Conservation (phyloP, 1,140 invertebrate genomes). For the Procambarus virginalis region DNA sequence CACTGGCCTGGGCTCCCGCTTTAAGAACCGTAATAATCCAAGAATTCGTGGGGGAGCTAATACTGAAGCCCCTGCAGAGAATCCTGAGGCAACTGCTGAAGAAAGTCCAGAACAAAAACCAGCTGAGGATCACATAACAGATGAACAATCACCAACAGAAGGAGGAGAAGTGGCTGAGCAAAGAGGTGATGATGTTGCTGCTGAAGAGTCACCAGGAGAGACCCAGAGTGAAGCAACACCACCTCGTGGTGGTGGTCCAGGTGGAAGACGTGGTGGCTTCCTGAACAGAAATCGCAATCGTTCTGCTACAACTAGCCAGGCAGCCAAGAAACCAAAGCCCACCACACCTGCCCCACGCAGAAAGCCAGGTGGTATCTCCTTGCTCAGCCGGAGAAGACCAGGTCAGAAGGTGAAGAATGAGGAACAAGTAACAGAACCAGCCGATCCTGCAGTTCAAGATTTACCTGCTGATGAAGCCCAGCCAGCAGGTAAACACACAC, state of each 20-base stretch:
- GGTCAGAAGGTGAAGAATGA: neutral
- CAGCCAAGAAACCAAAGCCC: neutral
- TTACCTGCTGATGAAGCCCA: neutral
- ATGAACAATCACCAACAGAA: neutral
- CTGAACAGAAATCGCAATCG: neutral
- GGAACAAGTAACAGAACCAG: neutral
- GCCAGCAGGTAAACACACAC: neutral
- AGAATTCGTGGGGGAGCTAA: neutral
- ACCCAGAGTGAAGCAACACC: neutral
- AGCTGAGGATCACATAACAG: neutral
- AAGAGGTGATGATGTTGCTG: neutral
- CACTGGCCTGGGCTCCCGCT: neutral
- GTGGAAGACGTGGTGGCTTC: slow-evolving; percentile 1
- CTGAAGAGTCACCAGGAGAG: neutral
- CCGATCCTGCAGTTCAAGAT: neutral
- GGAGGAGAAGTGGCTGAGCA: neutral
- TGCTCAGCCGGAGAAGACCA: neutral
- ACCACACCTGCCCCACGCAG: neutral
- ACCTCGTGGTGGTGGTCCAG: neutral
- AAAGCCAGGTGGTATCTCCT: neutral
- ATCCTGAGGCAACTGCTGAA: neutral
- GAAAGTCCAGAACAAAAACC: neutral
- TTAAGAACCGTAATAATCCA: neutral
- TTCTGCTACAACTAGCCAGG: neutral
- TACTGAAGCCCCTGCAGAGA: neutral